Evolutionary conservation across 2,888 invertebrate species (phyloP).

Genomic region (Coleophora deauratella): DNA sequence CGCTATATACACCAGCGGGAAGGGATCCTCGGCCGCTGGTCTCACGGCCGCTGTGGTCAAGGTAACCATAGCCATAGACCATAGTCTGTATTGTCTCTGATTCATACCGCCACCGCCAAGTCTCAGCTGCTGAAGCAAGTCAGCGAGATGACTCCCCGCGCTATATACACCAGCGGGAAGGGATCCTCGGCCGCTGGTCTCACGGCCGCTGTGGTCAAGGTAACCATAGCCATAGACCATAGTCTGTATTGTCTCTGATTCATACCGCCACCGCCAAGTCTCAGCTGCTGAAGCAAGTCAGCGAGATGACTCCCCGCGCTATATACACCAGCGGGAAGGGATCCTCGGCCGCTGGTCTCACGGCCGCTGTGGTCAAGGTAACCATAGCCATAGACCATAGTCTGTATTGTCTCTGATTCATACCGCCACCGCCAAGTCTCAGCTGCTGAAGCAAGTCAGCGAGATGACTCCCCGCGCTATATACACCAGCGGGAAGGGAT

Average conservation of each 20-base stretch:
- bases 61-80: conserved; percentile 37
- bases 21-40: conserved; percentile 98
- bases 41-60: conserved; percentile 98
- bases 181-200: conserved; percentile 98
- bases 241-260: no score
- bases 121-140: conserved; percentile 97
- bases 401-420: no score
- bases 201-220: conserved; percentile 96
- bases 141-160: conserved; percentile 94
- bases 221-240: conserved; percentile 21
- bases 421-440: conserved; percentile 97
- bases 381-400: not conserved
- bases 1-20: conserved; percentile 98
- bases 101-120: conserved; percentile 91
- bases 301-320: conserved; percentile 96
- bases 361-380: conserved; percentile 95
- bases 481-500: conserved; percentile 99
- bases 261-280: conserved; percentile 95
- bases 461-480: conserved; percentile 96
- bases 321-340: conserved; percentile 99
- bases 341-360: conserved; percentile 97
- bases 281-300: conserved; percentile 94
- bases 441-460: conserved; percentile 94
- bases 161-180: conserved; percentile 99
- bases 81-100: no score